These are phyloP conservation scores for Drosophila chauvacae DNA, from an alignment of 1,140 invertebrate species.

Conservation along the genomic window DNA sequence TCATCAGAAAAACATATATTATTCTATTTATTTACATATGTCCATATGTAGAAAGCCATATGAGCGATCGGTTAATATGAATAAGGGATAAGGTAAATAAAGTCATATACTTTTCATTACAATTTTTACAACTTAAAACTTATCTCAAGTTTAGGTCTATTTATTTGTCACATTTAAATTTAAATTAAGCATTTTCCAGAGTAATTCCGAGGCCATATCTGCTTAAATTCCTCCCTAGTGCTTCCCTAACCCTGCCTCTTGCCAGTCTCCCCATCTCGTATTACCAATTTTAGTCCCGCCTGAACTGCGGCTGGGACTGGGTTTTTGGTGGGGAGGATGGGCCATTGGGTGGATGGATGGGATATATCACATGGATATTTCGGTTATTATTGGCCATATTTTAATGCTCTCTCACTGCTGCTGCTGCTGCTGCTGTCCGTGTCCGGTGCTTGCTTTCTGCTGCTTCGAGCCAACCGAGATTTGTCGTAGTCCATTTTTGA, in stretches of 20 bases:
- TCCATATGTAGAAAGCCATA: too few relatives aligned
- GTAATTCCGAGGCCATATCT: neutral
- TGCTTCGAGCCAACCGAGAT: constrained; percentile 69
- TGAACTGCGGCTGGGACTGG: constrained; percentile 2
- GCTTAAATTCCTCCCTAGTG: neutral
- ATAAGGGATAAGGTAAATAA: neutral
- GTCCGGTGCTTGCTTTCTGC: constrained; percentile 21
- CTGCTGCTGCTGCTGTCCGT: constrained; percentile 33
- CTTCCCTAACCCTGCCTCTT: neutral
- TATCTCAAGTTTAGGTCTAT: neutral
- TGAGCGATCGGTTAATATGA: too few relatives aligned
- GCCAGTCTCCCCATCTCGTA: constrained; percentile 14
- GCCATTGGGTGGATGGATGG: neutral
- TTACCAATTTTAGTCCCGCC: constrained; percentile 40
- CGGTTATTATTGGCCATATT: constrained; percentile 79
- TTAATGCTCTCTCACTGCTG: constrained; percentile 59
- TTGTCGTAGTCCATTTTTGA: constrained; percentile 80
- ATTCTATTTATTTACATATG: too few relatives aligned
- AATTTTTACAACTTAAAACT: neutral
- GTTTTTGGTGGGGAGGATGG: neutral
- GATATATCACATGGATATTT: constrained; percentile 67
- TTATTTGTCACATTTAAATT: neutral
- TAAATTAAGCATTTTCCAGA: neutral
- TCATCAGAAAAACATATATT: too few relatives aligned
- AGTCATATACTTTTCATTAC: neutral